Base-by-base conservation (phyloP, 2,888 invertebrate species). In the Phengaris arion region DNA sequence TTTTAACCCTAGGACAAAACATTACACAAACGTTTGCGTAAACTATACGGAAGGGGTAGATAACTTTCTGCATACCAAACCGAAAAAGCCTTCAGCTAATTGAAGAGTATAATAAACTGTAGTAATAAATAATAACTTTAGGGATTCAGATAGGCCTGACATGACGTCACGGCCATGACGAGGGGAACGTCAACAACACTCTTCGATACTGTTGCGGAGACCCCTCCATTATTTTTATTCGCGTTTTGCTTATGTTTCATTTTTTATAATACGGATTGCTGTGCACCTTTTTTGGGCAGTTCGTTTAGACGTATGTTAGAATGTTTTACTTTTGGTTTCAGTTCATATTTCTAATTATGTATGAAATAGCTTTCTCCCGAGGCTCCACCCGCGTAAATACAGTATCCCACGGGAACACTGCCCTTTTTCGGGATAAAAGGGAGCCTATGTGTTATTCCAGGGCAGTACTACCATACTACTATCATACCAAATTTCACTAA, bases 81-180 rank as follows among this genome's bases (percentile, higher is more conserved):
- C 13, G 3, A 64, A 64, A 45, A 35, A 64, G 64, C 64, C 64
- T 64, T 64, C 45, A 68, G 45, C 68, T 74, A 74, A 68, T 75
- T 75, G 68, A 54, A 13, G 15, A 45, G 75, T 52, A 69, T 59
- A 46, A 57, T 59, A 72, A 72, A 70, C 46, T 54, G 46, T 22
- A 46, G 52, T 55, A 69, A 68, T 68, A 74, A 55, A 74, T 48
- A 74, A 74, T 77, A 75, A 74, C 69, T 68, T 74, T 74, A 55
- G 75, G 75, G 75, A 55, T 45, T 78, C 76, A 78, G 74, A 76
- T 76, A 73, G 70, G 77, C 76, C 22, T 22, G 1, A 76, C 77
- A 77, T 78, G 79, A 77, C 78, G 80, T 80, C 81, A 79, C 35
- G 77, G 76, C 74, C 79, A 79, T 77, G 79, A 78, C 76, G 77